These are phyloP conservation scores for Erpornis zantholeuca DNA, from an alignment of 2,113 vertebrate species.

Conservation along the genomic window DNA sequence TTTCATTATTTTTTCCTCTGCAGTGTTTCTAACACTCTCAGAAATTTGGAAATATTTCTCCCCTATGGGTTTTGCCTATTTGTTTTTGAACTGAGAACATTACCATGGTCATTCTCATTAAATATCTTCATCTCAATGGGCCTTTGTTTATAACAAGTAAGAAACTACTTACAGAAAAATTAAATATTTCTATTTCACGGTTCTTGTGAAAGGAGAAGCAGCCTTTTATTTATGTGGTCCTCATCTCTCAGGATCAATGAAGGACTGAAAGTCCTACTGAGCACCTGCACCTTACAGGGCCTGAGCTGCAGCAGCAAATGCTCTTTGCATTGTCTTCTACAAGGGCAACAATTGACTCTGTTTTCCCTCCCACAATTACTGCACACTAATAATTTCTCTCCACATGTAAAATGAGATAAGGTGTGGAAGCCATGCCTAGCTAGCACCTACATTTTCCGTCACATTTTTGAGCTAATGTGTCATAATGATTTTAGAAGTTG, in stretches of 20 bases:
- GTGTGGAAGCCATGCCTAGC: not conserved
- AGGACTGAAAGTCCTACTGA: not conserved
- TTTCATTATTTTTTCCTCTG: not conserved
- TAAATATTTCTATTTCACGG: not conserved
- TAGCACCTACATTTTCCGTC: not conserved
- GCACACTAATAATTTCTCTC: not conserved
- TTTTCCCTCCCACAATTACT: not conserved
- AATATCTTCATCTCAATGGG: not conserved
- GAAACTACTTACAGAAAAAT: not conserved
- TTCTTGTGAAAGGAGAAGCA: not conserved
- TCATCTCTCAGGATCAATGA: not conserved
- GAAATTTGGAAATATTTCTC: not conserved
- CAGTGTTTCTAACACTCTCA: not conserved
- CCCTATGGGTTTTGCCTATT: not conserved
- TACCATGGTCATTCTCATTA: not conserved
- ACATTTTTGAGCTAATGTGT: not conserved
- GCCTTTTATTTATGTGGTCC: not conserved
- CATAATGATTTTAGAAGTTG: not conserved
- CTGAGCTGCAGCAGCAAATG: not conserved
- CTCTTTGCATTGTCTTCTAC: not conserved
- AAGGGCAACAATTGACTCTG: not conserved
- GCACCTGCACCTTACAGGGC: not conserved
- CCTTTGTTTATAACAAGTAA: not conserved
- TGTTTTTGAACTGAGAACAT: not conserved
- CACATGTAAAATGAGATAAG: not conserved